phyloP scores from a whole-genome alignment of 2,113 vertebrate species.

The Hemiprocne comata region DNA sequence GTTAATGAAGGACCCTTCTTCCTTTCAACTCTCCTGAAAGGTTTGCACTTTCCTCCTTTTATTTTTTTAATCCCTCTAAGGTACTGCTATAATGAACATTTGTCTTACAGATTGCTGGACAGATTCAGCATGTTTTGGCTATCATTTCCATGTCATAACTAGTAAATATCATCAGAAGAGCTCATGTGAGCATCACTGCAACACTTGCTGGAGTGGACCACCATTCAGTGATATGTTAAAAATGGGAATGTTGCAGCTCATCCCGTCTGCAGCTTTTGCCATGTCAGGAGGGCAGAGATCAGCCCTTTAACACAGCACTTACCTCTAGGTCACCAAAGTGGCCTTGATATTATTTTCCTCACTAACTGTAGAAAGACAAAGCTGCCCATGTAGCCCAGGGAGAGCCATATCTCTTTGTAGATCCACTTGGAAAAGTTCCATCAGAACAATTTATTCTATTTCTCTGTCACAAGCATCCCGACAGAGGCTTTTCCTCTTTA shows the following conservation, averaged over 20 bases:
- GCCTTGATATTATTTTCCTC: not conserved
- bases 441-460: not conserved
- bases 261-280: not conserved
- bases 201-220: not conserved
- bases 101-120: not conserved
- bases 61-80: not conserved
- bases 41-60: not conserved
- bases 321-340: not conserved
- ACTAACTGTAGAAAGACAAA: not conserved
- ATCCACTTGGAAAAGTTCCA: not conserved
- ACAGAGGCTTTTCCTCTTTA: not conserved
- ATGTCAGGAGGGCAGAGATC: not conserved
- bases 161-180: not conserved
- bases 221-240: not conserved
- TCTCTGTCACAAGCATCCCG: not conserved
- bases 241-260: not conserved
- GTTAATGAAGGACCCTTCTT: not conserved
- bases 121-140: not conserved
- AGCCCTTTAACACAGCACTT: not conserved
- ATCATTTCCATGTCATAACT: not conserved
- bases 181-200: not conserved
- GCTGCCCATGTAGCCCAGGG: not conserved
- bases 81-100: not conserved
- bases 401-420: not conserved
- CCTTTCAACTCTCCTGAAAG: not conserved